Base-by-base conservation (phyloP, 1,140 invertebrate genomes). In the Acromyrmex charruanus region DNA sequence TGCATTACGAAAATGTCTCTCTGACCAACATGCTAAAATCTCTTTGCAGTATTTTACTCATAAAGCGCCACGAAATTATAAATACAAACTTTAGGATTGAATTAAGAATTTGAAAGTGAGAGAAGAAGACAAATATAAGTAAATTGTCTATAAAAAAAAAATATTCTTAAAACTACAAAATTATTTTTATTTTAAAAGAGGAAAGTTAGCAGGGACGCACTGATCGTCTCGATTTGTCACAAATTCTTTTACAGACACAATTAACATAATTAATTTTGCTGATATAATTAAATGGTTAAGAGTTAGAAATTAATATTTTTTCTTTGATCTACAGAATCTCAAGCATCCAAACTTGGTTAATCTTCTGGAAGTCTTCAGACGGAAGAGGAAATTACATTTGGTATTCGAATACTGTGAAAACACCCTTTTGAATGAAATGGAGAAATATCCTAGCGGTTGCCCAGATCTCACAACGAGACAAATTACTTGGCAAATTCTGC, bases 361-460 rank as follows among this genome's bases (percentile, higher is more conserved):
- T 94, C 96, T 99, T 51, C 97, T 99, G 89, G 99, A 99, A 96
- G 99, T 99, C 31, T 99, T 99, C 94, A 97, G 99, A 89, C 96
- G 99, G 68, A 99, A 99, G 96, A 97, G 98, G 85, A 98, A 99
- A 93, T 96, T 99, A 10, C 99, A 99, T 96, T 96, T 99, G 61
- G 99, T 99, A 4, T 99, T 99, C 95, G 99, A 99, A 95, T 99
- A 98, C 95, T 99, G 99, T 94, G 99, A 99, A 91, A 97, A 98
- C 93, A 99, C 99, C 0, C 98, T 99, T 58, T 96, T 99, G 7
- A 98, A 99, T 92, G 99, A 99, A 93, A 96, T 99, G 92, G 99
- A 99, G 94, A 98, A 98, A 93, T 97, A 99, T 96, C 95, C 96
- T 0, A 95, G 96, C 92, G 99, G 97, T 91, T 99, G 97, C 90